Conservation (phyloP, 2,797 vertebrate genomes). For the Pangasius mekongensis region DNA sequence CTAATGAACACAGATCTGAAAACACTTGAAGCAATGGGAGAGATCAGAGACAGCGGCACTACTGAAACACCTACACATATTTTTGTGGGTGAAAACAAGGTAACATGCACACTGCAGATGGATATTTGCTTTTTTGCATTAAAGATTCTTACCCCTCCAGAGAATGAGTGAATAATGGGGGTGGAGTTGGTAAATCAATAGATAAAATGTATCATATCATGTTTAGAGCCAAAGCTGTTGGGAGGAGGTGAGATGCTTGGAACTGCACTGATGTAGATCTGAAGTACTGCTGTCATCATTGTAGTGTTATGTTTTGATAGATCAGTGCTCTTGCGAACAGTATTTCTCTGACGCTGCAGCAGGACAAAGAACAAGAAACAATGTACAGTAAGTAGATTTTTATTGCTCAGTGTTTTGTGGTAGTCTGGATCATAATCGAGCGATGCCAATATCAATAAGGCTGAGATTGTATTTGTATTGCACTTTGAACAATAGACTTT, state of each 20-base stretch:
- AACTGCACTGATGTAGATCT: not conserved
- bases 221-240: not conserved
- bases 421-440: no score
- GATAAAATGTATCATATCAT: not conserved
- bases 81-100: no score
- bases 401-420: not conserved
- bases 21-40: no score
- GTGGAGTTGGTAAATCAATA: not conserved
- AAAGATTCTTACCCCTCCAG: no score
- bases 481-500: not conserved
- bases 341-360: not conserved
- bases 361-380: not conserved
- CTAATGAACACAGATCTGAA: no score
- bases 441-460: not conserved
- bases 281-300: not conserved
- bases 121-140: no score
- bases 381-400: slow-evolving; percentile 27
- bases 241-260: not conserved
- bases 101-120: no score
- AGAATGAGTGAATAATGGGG: no score
- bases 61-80: no score
- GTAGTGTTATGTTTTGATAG: slow-evolving; percentile 14
- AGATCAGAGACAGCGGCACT: no score
- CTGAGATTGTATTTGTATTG: not conserved
- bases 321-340: not conserved